These are phyloP conservation scores for Nasonovia ribisnigri DNA, from an alignment of 2,888 invertebrate species.

Conservation along the genomic window DNA sequence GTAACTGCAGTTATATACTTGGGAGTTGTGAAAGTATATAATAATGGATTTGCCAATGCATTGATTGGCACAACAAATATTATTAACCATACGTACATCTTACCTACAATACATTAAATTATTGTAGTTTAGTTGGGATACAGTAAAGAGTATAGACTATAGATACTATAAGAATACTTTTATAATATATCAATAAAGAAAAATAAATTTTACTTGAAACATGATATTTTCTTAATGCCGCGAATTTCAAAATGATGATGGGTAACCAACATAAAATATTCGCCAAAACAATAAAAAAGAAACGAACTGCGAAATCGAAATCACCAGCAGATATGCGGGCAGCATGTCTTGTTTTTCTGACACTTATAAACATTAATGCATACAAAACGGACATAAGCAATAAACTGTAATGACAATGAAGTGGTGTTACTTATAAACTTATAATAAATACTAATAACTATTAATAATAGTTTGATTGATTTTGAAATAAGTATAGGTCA, in stretches of 20 bases:
- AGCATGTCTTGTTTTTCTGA: slow-evolving; percentile 76
- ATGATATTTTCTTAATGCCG: slow-evolving; percentile 74
- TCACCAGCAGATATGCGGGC: slow-evolving; percentile 75
- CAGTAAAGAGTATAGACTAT: neutral
- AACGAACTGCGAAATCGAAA: slow-evolving; percentile 77
- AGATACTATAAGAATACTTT: neutral
- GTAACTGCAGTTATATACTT: slow-evolving; percentile 72
- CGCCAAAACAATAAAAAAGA: slow-evolving; percentile 80
- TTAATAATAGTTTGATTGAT: neutral
- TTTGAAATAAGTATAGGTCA: neutral
- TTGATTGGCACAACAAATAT: slow-evolving; percentile 79
- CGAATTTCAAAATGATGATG: slow-evolving; percentile 76
- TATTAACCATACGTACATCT: slow-evolving; percentile 77
- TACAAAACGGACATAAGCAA: slow-evolving; percentile 76
- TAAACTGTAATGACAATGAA: slow-evolving; percentile 70
- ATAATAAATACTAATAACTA: neutral
- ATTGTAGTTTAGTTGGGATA: neutral
- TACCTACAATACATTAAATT: slow-evolving; percentile 71
- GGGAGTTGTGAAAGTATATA: slow-evolving; percentile 79
- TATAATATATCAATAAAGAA: neutral
- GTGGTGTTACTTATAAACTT: neutral
- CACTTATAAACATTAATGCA: slow-evolving; percentile 76
- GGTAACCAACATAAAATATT: slow-evolving; percentile 81
- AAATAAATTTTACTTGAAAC: slow-evolving; percentile 72
- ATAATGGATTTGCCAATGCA: slow-evolving; percentile 77